Evolutionary conservation across 2,888 invertebrate genomes (phyloP).

Genomic region (Nudaria mundana): DNA sequence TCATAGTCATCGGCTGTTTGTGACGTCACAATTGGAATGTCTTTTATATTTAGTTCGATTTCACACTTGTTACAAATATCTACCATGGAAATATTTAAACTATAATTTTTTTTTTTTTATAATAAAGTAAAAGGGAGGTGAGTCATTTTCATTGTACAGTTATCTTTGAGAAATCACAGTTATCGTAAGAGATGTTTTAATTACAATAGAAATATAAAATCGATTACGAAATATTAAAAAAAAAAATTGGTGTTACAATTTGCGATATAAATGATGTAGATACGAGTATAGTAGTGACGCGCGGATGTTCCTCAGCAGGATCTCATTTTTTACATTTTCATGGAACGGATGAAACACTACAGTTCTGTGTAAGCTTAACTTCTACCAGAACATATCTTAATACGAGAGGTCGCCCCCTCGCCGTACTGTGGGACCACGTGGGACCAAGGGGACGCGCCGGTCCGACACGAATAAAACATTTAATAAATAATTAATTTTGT

Average conservation of each 20-base stretch:
- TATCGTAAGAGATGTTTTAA: conserved; percentile 31
- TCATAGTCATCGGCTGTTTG: conserved; percentile 28
- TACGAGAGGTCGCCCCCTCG: conserved; percentile 16
- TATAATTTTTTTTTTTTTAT: too few relatives aligned
- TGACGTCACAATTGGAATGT: conserved; percentile 20
- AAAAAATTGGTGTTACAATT: conserved; percentile 56
- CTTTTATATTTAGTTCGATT: conserved; percentile 14
- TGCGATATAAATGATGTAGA: conserved; percentile 43
- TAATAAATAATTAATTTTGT: conserved; percentile 35
- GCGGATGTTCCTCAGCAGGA: conserved; percentile 54
- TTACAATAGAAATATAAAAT: conserved; percentile 38
- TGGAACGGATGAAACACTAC: conserved; percentile 70
- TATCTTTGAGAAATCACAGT: conserved; percentile 22
- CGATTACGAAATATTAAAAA: conserved; percentile 42
- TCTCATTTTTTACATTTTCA: conserved; percentile 56
- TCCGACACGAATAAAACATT: conserved; percentile 53
- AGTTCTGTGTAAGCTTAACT: conserved; percentile 50
- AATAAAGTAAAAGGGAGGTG: too few relatives aligned
- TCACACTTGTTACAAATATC: conserved; percentile 15
- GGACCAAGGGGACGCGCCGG: conserved; percentile 12
- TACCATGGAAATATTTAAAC: too few relatives aligned
- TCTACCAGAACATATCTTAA: conserved; percentile 31
- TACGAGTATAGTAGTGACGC: conserved; percentile 40
- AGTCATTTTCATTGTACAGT: too few relatives aligned
- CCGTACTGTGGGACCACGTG: conserved; percentile 58